Evolutionary conservation across 2,888 invertebrate species (phyloP), one percentile per base, ranked within the genome.

Genomic region (Eilema griseolum): DNA sequence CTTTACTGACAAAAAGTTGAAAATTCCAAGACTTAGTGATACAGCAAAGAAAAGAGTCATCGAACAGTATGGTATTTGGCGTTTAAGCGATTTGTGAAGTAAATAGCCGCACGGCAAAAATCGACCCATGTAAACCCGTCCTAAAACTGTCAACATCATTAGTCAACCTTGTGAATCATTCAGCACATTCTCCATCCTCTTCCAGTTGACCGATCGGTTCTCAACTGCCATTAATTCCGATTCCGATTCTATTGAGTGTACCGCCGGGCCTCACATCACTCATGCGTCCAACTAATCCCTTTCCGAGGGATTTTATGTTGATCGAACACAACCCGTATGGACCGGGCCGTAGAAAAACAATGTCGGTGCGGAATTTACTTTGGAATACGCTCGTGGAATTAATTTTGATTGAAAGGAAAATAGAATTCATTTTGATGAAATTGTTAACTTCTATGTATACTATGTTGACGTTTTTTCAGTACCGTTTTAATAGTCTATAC

Each of bases 151-250:
- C 66, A 73, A 60, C 41, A 67, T 63, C 69, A 79, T 73, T 79
- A 69, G 65, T 79, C 66, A 71, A 63, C 70, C 61, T 70, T 71
- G 66, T 66, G 70, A 71, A 72, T 70, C 52, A 67, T 70, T 76
- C 24, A 46, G 52, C 61, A 61, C 67, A 79, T 79, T 81, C 72
- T 70, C 77, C 74, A 60, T 70, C 69, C 61, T 61, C 59, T 74
- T 79, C 65, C 74, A 66, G 72, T 66, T 70, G 69, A 66, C 61
- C 71, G 64, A 66, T 46, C 69, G 31, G n/a, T 69, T 56, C 68
- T 33, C 62, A 61, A 37, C 60, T 60, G 74, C 72, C 82, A 80
- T 80, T 79, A 80, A 82, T 82, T 73, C 56, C 61, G 79, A 82
- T 80, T 70, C 56, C 61, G n/a, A 23, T n/a, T 23, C 66, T 67